These are phyloP conservation scores for Aphidius colemani DNA, from an alignment of 2,888 invertebrate species.

Conservation along the genomic window DNA sequence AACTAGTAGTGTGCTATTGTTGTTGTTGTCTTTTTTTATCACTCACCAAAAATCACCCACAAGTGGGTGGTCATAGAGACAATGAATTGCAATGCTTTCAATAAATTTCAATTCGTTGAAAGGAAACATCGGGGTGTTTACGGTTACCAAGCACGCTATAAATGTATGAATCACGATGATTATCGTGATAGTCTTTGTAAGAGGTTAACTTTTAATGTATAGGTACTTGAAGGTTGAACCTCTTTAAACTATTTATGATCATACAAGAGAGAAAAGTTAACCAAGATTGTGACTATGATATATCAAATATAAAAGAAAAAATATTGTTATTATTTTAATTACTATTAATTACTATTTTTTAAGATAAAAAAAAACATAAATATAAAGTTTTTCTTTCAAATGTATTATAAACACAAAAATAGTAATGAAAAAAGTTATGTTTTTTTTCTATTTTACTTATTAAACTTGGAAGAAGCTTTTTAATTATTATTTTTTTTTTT, in stretches of 20 bases:
- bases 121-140: slow-evolving; percentile 35
- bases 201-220: no score
- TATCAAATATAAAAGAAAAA: no score
- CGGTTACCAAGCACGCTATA: slow-evolving; percentile 35
- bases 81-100: slow-evolving; percentile 37
- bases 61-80: slow-evolving; percentile 27
- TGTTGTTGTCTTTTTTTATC: not conserved
- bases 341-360: no score
- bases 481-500: not conserved
- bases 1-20: slow-evolving; percentile 34
- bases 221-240: no score
- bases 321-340: no score
- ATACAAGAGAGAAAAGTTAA: no score
- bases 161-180: slow-evolving; percentile 38
- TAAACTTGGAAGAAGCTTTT: not conserved
- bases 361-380: no score
- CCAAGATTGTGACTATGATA: no score
- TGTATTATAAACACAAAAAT: no score
- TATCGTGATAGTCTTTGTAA: slow-evolving; percentile 21
- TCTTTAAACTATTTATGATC: no score
- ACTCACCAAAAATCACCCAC: not conserved
- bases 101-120: slow-evolving; percentile 41
- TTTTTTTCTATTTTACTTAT: not conserved
- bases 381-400: no score
- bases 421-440: not conserved